phyloP scores from a whole-genome alignment of 1,140 invertebrate genomes.

The Yoshiicerus persimilis region DNA sequence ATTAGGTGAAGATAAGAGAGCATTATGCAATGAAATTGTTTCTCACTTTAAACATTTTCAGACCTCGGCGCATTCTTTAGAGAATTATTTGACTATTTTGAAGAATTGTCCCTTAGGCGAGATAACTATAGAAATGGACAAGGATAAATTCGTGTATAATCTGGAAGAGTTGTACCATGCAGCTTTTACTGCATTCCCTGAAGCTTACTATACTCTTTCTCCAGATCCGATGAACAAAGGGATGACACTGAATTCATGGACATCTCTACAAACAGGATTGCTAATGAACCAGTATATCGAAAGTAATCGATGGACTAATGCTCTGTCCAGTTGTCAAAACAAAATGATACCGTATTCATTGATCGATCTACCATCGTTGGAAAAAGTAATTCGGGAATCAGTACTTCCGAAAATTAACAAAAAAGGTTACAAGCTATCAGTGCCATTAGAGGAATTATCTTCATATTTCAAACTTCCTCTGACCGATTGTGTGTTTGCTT shows the following conservation, averaged over 20 bases:
- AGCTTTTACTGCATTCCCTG: neutral
- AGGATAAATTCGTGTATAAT: neutral
- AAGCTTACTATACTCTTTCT: neutral
- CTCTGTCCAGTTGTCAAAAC: neutral
- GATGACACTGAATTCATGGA: neutral
- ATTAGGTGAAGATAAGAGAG: neutral
- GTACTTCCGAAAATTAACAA: neutral
- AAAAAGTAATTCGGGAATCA: neutral
- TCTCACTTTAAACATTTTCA: neutral
- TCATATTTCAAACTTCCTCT: slow-evolving; percentile 4
- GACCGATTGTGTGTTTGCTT: neutral
- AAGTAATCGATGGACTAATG: neutral
- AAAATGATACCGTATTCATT: neutral
- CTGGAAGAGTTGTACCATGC: neutral
- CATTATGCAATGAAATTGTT: neutral
- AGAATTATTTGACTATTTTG: neutral
- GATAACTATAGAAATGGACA: neutral
- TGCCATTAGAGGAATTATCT: neutral
- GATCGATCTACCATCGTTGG: neutral
- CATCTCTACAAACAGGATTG: neutral
- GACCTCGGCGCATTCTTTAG: neutral
- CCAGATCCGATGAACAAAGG: neutral
- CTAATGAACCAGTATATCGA: neutral
- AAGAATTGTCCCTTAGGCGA: neutral
- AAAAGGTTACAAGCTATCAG: neutral